Percentiles rank a stretch among this genome's conserved stretches.
Evolutionary conservation across 2,113 vertebrate species (phyloP).

Genomic region (Dicrurus megarhynchus): DNA sequence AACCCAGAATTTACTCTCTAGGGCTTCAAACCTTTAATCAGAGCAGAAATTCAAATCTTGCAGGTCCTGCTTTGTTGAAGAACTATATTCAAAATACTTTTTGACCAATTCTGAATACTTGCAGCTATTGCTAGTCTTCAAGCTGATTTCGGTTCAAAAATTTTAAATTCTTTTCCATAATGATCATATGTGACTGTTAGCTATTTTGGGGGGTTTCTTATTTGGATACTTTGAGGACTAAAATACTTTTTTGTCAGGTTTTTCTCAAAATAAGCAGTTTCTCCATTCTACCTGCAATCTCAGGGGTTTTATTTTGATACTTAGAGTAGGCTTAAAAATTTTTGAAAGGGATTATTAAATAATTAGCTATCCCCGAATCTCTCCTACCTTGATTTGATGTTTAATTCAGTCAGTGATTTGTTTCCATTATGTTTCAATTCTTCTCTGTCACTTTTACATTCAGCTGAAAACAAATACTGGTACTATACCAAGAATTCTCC

Average conservation of each 20-base stretch:
- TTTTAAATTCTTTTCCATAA: slow-evolving; percentile 82
- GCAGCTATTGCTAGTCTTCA: neutral
- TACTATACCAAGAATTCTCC: neutral
- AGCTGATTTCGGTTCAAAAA: slow-evolving; percentile 14
- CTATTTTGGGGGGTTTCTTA: slow-evolving; percentile 70
- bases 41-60: slow-evolving; percentile 36
- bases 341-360: neutral
- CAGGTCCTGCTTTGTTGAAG: neutral
- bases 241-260: slow-evolving; percentile 70
- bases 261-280: slow-evolving; percentile 77
- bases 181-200: slow-evolving; percentile 81
- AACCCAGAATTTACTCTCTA: slow-evolving; percentile 74
- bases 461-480: neutral
- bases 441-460: neutral
- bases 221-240: slow-evolving; percentile 67
- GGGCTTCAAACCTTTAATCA: neutral
- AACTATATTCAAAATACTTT: neutral
- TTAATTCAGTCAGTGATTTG: neutral
- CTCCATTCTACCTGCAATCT: slow-evolving; percentile 69
- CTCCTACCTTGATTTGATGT: neutral
- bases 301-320: neutral
- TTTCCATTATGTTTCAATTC: neutral
- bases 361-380: neutral
- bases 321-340: neutral
- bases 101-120: neutral